Evolutionary conservation across 2,888 invertebrate species (phyloP).

Genomic region (Ophioninae sp.): DNA sequence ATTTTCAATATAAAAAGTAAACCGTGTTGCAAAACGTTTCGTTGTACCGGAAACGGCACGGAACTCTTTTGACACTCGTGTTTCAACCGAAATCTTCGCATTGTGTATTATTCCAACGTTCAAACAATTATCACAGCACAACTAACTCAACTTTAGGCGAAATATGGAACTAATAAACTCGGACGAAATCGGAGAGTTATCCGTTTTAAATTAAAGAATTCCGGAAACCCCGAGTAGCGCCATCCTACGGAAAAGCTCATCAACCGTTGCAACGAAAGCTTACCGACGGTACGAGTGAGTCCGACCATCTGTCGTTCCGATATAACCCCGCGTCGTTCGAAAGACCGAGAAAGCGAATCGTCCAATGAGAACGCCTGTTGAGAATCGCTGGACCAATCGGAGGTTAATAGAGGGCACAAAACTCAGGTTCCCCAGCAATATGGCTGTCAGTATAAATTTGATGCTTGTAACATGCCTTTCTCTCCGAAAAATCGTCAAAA

Average conservation of each 20-base stretch:
- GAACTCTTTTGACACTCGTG: too few relatives aligned
- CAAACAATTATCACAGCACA: too few relatives aligned
- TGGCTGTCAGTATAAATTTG: slow-evolving; percentile 99
- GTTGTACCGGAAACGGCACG: too few relatives aligned
- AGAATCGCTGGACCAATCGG: slow-evolving; percentile 84
- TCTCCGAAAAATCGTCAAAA: slow-evolving; percentile 88
- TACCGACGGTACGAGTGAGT: slow-evolving; percentile 9
- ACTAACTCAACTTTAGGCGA: too few relatives aligned
- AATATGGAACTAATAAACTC: too few relatives aligned
- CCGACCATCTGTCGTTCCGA: background rate
- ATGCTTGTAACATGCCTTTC: slow-evolving; percentile 92
- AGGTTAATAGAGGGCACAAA: slow-evolving; percentile 87
- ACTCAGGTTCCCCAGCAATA: slow-evolving; percentile 93
- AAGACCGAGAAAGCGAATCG: background rate
- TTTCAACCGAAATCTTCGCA: too few relatives aligned
- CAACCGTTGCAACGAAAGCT: background rate
- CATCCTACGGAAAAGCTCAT: background rate
- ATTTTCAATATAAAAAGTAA: too few relatives aligned
- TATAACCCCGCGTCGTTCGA: slow-evolving; percentile 10
- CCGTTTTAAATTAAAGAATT: too few relatives aligned
- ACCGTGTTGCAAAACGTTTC: too few relatives aligned
- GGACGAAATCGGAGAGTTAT: background rate
- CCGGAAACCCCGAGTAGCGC: slow-evolving; percentile 14
- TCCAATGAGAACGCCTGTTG: slow-evolving; percentile 25
- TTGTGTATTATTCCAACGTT: too few relatives aligned